Evolutionary conservation across 2,113 vertebrate genomes (phyloP).

Genomic region (Anthoscopus minutus): DNA sequence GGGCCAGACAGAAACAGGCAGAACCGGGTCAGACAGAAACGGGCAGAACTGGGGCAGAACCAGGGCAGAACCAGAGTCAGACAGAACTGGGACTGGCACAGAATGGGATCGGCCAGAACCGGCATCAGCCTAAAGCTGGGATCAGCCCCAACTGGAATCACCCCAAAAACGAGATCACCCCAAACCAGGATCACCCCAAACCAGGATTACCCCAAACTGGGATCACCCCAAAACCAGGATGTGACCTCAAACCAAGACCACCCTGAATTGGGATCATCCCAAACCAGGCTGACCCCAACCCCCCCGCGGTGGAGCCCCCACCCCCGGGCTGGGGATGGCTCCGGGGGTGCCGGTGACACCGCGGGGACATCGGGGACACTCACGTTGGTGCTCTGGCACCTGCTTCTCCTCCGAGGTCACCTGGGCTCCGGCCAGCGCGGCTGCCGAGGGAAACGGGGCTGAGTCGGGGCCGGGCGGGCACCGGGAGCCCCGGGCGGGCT

Average conservation of each 20-base stretch:
- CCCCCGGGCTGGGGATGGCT: too few species aligned
- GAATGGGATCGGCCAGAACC: not conserved
- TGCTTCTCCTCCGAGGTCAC: not conserved
- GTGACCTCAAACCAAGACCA: too few species aligned
- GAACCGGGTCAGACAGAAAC: not conserved
- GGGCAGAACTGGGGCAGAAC: not conserved
- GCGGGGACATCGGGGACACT: not conserved
- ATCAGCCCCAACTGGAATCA: too few species aligned
- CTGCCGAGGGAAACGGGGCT: not conserved
- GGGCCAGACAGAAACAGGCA: too few species aligned
- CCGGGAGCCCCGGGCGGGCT: too few species aligned
- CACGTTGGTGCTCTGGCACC: conserved; percentile 43
- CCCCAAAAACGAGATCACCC: too few species aligned
- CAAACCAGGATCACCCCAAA: not conserved
- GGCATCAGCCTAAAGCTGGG: not conserved
- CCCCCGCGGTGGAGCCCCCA: too few species aligned
- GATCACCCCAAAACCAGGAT: too few species aligned
- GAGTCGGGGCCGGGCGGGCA: too few species aligned
- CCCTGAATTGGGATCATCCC: too few species aligned
- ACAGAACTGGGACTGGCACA: not conserved
- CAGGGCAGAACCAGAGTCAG: not conserved
- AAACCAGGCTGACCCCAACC: too few species aligned
- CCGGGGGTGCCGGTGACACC: not conserved
- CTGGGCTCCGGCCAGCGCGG: not conserved
- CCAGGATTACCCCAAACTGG: not conserved